Base-by-base conservation (phyloP, 2,888 invertebrate genomes). In the Dendrolimus pini region DNA sequence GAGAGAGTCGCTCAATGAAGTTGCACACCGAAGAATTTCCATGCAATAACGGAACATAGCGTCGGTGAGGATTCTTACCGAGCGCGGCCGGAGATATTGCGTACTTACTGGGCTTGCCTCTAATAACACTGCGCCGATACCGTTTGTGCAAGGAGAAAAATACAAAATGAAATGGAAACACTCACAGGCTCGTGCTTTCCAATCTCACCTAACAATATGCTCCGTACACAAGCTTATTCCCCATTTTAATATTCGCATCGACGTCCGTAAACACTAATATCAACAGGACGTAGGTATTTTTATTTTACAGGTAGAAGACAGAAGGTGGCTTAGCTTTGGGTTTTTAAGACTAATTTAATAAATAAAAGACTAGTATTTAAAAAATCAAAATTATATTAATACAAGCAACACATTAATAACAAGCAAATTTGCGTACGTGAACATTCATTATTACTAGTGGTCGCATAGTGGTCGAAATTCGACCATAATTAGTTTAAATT, bases 11-110 rank as follows among this genome's bases (percentile, higher is more conserved):
- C 80, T 82, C 85, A 84, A 89, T 89, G 88, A 84, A 89, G 85
- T 88, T 89, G 89, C 87, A 89, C 85, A 82, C 79, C 81, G 77
- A 85, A 83, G 87, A 83, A 88, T 89, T 86, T 89, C 88, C 88
- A 89, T 90, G 89, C 89, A 89, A 89, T 89, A 89, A 89, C 84
- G 81, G 78, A 71, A 72, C 78, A 77, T 71, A 73, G 79, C 74
- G 71, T 79, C 75, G 68, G 71, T 76, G 74, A 78, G 78, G 81
- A 83, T 82, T 84, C 86, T 80, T 78, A 74, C 72, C 72, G 78
- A 78, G 75, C 74, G 78, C 71, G 74, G 70, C 74, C 78, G 78
- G 77, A 82, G 87, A 89, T 90, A 90, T 90, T 90, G 89, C 89
- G 83, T 83, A 85, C 87, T 88, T 85, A 85, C 86, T 82, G 78